Evolutionary conservation across 2,888 invertebrate genomes (phyloP), one percentile per base, ranked within the genome.

Genomic region (Muscina levida): DNA sequence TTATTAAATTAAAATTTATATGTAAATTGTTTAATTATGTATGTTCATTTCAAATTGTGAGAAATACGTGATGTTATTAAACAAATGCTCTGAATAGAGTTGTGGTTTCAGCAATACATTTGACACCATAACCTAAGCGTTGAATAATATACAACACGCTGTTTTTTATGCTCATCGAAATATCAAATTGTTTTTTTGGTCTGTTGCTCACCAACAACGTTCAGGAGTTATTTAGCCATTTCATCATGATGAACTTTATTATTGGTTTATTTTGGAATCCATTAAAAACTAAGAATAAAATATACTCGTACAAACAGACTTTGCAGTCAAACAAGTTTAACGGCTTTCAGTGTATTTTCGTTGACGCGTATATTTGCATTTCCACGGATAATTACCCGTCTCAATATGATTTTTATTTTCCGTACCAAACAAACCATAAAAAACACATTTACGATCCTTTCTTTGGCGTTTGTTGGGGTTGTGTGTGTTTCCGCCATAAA

Each of bases 371-470:
- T 59, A 39, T 59, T 59, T 59, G 59, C 59, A 59, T 59, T 59
- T 59, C 39, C 62, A 42, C 42, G 62, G 62, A 42, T 37, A 62
- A 62, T 62, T 62, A 42, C 62, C 42, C 2, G 17, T 62, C 62
- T 2, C 62, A 59, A 62, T 56, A 51, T 74, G 51, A 65, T 15
- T 72, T 59, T 72, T 56, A 24, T 31, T 31, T 31, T 31, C 31
- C 31, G 24, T 15, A 62, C 71, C 11, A 76, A 80, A 76, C 66
- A 5, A 70, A 15, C 67, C 31, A 8, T 73, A 59, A 53, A 31
- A 68, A 79, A 72, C n/a, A 76, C 68, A 8, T 68, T 75, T 74
- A 73, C 19, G 51, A 79, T 76, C 72, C 65, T 79, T 77, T 51
- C 22, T 53, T 48, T 24, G 19, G 48, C 37, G 39, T 56, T 15